A percentile compares a stretch with the other conserved stretches of the same genome.
phyloP scores from a whole-genome alignment of 2,888 invertebrate species.

The Phaonia tiefii region DNA sequence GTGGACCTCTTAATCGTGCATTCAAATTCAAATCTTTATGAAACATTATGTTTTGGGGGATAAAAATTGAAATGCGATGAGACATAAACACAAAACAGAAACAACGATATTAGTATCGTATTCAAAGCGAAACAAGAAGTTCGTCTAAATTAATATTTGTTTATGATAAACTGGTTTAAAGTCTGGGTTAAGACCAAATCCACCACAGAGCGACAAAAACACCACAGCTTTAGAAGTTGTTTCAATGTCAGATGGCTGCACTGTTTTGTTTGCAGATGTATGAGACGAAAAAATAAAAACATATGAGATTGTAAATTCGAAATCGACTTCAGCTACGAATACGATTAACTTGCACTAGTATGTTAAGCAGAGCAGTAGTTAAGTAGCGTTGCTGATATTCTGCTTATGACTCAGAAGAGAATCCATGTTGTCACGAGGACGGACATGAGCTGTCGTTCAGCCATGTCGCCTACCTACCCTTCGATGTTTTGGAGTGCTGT shows the following conservation, averaged over 20 bases:
- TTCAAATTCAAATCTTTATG: slow-evolving; percentile 1
- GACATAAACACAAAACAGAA: slow-evolving; percentile 32
- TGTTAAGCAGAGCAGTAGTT: neutral
- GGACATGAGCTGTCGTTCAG: neutral
- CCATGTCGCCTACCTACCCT: neutral
- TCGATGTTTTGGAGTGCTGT: neutral
- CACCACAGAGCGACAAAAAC: slow-evolving; percentile 31
- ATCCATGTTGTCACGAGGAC: neutral
- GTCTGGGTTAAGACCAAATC: slow-evolving; percentile 57
- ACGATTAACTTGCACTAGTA: neutral
- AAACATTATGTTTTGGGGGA: slow-evolving; percentile 23
- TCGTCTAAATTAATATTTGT: slow-evolving; percentile 17
- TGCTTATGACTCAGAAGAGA: neutral
- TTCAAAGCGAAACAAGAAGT: slow-evolving; percentile 4
- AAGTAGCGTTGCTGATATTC: neutral
- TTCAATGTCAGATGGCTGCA: slow-evolving; percentile 60
- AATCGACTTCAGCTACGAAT: neutral
- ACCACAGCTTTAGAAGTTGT: slow-evolving; percentile 49
- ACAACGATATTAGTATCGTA: neutral
- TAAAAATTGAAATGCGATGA: slow-evolving; percentile 25
- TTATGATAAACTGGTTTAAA: slow-evolving; percentile 52
- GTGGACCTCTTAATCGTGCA: too few species aligned
- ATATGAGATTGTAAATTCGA: too few species aligned
- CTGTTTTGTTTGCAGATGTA: slow-evolving; percentile 28
- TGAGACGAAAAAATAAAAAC: too few species aligned